phyloP scores from a whole-genome alignment of 2,888 invertebrate genomes.

The Leuctra nigra region DNA sequence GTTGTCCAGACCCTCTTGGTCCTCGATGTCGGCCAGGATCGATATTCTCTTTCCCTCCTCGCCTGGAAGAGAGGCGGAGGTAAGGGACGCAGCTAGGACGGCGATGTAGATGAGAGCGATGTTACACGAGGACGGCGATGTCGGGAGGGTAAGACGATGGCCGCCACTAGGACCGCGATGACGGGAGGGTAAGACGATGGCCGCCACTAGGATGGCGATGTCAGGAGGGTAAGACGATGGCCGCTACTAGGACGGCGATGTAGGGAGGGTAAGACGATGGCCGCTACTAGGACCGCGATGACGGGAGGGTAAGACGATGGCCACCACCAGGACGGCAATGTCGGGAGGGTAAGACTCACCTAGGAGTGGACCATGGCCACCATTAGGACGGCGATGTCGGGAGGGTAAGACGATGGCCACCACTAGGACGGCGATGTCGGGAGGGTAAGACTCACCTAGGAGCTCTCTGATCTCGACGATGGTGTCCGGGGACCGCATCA shows the following conservation, averaged over 20 bases:
- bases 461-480: background rate
- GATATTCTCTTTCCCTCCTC: background rate
- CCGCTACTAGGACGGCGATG: too few species aligned
- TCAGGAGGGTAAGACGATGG: background rate
- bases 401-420: too few species aligned
- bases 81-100: too few species aligned
- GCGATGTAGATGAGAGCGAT: too few species aligned
- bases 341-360: background rate
- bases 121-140: too few species aligned
- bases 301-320: background rate
- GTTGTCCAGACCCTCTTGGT: slow-evolving; percentile 35
- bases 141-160: too few species aligned
- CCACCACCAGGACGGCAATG: too few species aligned
- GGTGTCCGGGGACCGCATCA: background rate
- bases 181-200: background rate
- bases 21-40: slow-evolving; percentile 12
- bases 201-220: background rate
- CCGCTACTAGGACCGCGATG: background rate
- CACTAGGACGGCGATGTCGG: too few species aligned
- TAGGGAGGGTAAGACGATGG: background rate
- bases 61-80: too few species aligned
- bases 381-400: too few species aligned
- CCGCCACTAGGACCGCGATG: too few species aligned
- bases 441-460: background rate
- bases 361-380: background rate